Conservation (phyloP, 1,140 invertebrate species). For the Drosophila hydei region DNA sequence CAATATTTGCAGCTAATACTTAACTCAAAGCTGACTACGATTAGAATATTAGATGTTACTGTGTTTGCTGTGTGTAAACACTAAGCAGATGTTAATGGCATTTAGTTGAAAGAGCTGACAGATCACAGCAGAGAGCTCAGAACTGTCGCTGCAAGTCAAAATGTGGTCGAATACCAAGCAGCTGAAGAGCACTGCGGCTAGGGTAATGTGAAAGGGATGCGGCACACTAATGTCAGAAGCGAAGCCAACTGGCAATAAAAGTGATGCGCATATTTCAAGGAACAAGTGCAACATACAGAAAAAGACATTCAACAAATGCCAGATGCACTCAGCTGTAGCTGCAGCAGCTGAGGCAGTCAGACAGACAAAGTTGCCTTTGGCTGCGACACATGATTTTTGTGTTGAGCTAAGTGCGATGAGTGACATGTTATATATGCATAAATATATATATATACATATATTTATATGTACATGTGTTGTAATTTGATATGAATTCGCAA, state of each 20-base stretch:
- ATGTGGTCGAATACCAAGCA: background rate
- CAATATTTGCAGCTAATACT: no score
- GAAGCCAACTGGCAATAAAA: conserved; percentile 69
- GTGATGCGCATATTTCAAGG: conserved; percentile 72
- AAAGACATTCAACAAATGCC: conserved; percentile 79
- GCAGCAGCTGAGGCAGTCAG: conserved; percentile 6
- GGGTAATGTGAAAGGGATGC: background rate
- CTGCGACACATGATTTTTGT: conserved; percentile 48
- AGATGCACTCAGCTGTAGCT: no score
- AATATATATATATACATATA: background rate
- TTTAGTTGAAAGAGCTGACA: conserved; percentile 53
- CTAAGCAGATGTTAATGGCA: background rate
- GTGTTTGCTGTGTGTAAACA: background rate
- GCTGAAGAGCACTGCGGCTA: background rate
- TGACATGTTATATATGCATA: conserved; percentile 39
- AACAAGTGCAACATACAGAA: conserved; percentile 69
- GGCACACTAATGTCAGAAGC: conserved; percentile 14
- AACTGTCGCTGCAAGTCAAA: background rate
- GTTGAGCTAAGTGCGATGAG: conserved; percentile 67
- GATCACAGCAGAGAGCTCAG: conserved; percentile 2
- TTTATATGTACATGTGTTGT: conserved; percentile 32
- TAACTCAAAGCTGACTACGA: no score
- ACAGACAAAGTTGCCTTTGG: conserved; percentile 33
- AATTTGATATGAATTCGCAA: conserved; percentile 75
- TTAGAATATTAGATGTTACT: no score